These are phyloP conservation scores for Globodera rostochiensis DNA, from an alignment of 1,140 invertebrate genomes.

Conservation along the genomic window DNA sequence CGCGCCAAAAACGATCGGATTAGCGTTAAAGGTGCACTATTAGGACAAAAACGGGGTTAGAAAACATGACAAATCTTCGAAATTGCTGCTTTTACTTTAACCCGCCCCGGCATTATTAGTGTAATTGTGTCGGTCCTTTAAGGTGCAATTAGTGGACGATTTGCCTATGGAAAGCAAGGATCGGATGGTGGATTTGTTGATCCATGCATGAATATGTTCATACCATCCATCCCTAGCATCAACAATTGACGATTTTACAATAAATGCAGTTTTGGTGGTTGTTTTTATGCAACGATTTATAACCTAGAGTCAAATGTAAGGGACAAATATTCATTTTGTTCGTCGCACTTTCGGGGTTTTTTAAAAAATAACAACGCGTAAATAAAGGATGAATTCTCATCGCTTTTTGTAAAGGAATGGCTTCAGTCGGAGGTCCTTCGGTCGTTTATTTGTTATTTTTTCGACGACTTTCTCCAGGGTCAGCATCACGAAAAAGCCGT, in stretches of 20 bases:
- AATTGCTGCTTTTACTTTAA: too few relatives aligned
- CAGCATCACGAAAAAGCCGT: constrained; percentile 78
- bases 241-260: too few relatives aligned
- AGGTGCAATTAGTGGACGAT: constrained; percentile 28
- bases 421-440: constrained; percentile 74
- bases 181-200: constrained; percentile 3
- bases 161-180: constrained; percentile 38
- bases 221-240: too few relatives aligned
- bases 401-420: constrained; percentile 87
- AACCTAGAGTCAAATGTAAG: too few relatives aligned
- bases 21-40: constrained; percentile 17
- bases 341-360: too few relatives aligned
- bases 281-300: too few relatives aligned
- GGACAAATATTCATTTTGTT: too few relatives aligned
- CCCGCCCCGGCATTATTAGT: too few relatives aligned
- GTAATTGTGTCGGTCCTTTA: background rate
- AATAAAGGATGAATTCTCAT: constrained; percentile 6
- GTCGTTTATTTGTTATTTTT: constrained; percentile 69
- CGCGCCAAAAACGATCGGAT: constrained; percentile 29
- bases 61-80: background rate
- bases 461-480: constrained; percentile 77
- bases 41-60: constrained; percentile 32
- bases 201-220: background rate
- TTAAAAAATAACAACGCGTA: constrained; percentile 9
- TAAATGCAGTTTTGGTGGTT: too few relatives aligned